Percentiles rank a stretch among this genome's conserved stretches.
Evolutionary conservation across 2,888 invertebrate species (phyloP).

Genomic region (Folsomia manolachei): DNA sequence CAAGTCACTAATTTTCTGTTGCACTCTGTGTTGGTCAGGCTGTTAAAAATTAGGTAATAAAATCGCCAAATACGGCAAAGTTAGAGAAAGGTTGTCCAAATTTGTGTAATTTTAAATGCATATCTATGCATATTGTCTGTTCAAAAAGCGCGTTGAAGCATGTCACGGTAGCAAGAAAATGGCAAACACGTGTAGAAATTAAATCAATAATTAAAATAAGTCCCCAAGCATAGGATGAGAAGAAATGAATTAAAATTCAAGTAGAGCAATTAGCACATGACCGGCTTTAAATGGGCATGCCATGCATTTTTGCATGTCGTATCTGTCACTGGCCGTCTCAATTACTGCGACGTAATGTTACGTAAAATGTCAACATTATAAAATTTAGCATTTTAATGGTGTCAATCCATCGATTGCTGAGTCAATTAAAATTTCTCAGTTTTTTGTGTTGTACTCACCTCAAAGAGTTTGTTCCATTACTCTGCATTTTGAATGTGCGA

Average conservation of each 20-base stretch:
- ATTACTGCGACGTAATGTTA: no score
- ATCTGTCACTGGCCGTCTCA: no score
- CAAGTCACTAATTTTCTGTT: no score
- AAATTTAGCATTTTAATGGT: background rate
- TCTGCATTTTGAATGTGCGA: no score
- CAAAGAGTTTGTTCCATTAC: background rate
- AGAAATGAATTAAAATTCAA: background rate
- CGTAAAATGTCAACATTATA: background rate
- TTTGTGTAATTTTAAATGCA: background rate
- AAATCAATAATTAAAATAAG: background rate
- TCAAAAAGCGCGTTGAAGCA: background rate
- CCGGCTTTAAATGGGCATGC: background rate
- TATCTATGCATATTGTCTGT: background rate
- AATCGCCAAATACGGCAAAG: slow-evolving; percentile 11
- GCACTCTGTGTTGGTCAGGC: no score
- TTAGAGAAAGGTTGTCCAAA: slow-evolving; percentile 16
- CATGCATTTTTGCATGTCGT: background rate
- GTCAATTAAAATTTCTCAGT: background rate
- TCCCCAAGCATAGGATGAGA: background rate
- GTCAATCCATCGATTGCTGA: background rate
- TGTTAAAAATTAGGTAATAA: slow-evolving; percentile 9
- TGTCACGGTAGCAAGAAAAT: no score
- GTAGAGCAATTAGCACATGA: background rate
- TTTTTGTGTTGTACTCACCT: background rate
- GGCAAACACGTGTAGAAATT: background rate